phyloP scores from a whole-genome alignment of 1,140 invertebrate species.

The Leucophenga varia region DNA sequence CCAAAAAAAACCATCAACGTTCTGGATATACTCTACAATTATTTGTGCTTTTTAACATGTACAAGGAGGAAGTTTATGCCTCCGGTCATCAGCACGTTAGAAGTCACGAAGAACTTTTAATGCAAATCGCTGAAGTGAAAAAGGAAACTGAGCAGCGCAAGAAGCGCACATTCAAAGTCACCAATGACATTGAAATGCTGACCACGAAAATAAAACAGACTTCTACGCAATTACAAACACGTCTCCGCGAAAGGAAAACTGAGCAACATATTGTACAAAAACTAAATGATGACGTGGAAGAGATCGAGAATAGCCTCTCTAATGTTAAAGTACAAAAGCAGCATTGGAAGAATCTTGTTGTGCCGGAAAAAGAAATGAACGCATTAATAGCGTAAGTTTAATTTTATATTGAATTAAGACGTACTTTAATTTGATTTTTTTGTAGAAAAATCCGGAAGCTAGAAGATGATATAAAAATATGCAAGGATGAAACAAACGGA shows the following conservation, averaged over 20 bases:
- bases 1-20: constrained; percentile 30
- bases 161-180: constrained; percentile 4
- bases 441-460: constrained; percentile 21
- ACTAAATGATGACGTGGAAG: constrained; percentile 1
- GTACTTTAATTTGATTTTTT: not conserved
- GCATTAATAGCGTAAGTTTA: constrained; percentile 20
- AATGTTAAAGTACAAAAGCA: constrained; percentile 19
- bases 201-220: constrained; percentile 12
- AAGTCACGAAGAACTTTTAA: constrained; percentile 11
- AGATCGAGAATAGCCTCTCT: not conserved
- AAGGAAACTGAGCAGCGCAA: constrained; percentile 20
- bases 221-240: constrained; percentile 7
- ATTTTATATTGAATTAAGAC: not conserved
- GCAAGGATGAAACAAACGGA: constrained; percentile 17
- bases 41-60: constrained; percentile 36
- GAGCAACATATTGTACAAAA: constrained; percentile 9
- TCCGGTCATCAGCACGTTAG: constrained; percentile 21
- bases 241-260: not conserved
- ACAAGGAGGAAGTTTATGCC: constrained; percentile 27
- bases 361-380: constrained; percentile 25
- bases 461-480: constrained; percentile 9
- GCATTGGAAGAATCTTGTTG: constrained; percentile 23
- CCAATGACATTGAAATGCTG: constrained; percentile 5
- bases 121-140: constrained; percentile 14
- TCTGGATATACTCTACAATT: constrained; percentile 35